Conservation (phyloP, 1,140 invertebrate genomes). For the Lysiphlebus fabarum region DNA sequence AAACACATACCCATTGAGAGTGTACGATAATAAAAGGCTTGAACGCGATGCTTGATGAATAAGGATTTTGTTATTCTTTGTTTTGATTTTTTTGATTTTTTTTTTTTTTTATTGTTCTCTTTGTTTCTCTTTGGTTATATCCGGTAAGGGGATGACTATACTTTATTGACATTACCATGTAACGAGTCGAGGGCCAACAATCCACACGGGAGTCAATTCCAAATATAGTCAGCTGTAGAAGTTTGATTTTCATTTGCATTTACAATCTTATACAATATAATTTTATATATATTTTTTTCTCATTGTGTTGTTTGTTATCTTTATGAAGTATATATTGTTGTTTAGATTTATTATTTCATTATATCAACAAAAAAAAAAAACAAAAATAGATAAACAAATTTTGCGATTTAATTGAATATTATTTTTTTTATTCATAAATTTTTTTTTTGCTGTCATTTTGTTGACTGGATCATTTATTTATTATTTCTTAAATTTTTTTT, state of each 20-base stretch:
- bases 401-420: too few relatives aligned
- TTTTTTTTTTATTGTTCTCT: background rate
- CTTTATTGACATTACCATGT: slow-evolving; percentile 3
- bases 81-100: background rate
- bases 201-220: slow-evolving; percentile 6
- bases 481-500: too few relatives aligned
- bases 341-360: too few relatives aligned
- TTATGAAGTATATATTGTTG: too few relatives aligned
- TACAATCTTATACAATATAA: background rate
- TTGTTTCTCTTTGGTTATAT: background rate
- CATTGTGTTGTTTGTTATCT: too few relatives aligned
- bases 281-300: too few relatives aligned
- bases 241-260: slow-evolving; percentile 22
- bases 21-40: slow-evolving; percentile 9
- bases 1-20: background rate
- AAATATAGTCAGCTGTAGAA: slow-evolving; percentile 15
- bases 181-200: slow-evolving; percentile 3
- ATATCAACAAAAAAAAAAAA: too few relatives aligned
- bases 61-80: background rate
- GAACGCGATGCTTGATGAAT: background rate
- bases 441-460: background rate
- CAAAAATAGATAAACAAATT: too few relatives aligned
- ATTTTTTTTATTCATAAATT: background rate
- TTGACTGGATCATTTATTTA: too few relatives aligned
- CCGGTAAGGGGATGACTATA: background rate